Base-by-base conservation (phyloP, 2,113 vertebrate genomes). In the Semnopithecus entellus region DNA sequence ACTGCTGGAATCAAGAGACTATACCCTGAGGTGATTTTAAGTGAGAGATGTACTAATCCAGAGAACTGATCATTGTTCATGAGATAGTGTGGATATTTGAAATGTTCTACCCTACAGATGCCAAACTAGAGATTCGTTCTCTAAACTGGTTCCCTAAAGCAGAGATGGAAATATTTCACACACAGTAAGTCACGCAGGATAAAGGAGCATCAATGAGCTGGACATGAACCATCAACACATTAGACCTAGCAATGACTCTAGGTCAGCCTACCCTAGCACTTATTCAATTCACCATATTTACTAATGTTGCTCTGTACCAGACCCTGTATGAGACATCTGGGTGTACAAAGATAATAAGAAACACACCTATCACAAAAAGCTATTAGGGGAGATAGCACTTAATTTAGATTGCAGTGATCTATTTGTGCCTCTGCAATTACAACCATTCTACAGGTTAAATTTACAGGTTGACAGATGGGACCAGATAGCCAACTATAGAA, bases 391-490 rank as follows among this genome's bases (percentile, higher is more conserved):
- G 93, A 68, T 57, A 98, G 30, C 95, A 97, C 86, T 93, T 97
- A 95, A 97, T 95, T 96, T 95, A 97, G 89, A 95, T 96, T 86
- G 68, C 82, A 94, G 95, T 95, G 83, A 97, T 97, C 89, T 97
- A 97, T 94, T 93, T 96, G 73, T 96, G 95, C 43, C 83, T 97
- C 93, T 97, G 48, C 89, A 98, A 97, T 97, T 97, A 97, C 79
- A 97, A 89, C 68, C 82, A 94, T 91, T 82, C 93, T 73, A 95
- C 72, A 95, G 55, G 93, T 96, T 97, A 95, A 95, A 95, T 97
- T 93, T 57, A 76, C 84, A 38, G 83, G 81, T 40, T 97, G 35
- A 96, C 95, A 97, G 96, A 97, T 79, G 55, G 75, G 40, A 93
- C 79, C 93, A 94, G 96, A 93, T 84, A 97, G 73, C 79, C 73